Conservation (phyloP, 2,888 invertebrate species). For the Elegia similella region DNA sequence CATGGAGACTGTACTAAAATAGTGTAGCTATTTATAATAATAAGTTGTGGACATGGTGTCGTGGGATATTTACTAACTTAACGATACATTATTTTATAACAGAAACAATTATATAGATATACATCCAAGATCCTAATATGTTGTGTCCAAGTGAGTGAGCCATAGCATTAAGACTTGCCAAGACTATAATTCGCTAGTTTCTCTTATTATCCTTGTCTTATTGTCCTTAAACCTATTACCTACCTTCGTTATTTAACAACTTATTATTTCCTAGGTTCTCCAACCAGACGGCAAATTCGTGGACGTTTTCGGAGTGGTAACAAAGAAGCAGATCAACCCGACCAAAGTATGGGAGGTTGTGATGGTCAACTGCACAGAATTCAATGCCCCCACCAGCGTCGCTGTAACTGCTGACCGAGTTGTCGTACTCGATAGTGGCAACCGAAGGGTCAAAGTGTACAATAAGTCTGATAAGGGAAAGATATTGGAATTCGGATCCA, state of each 20-base stretch:
- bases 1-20: too few relatives aligned
- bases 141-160: too few relatives aligned
- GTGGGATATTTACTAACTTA: too few relatives aligned
- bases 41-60: too few relatives aligned
- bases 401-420: constrained; percentile 81
- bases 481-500: constrained; percentile 84
- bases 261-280: constrained; percentile 56
- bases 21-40: too few relatives aligned
- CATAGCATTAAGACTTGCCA: too few relatives aligned
- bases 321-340: constrained; percentile 49
- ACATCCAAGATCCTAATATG: too few relatives aligned
- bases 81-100: too few relatives aligned
- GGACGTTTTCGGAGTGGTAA: constrained; percentile 81
- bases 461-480: constrained; percentile 75
- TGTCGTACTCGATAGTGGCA: constrained; percentile 86
- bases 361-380: constrained; percentile 71
- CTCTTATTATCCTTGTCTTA: too few relatives aligned
- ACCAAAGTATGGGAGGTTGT: constrained; percentile 57
- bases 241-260: constrained; percentile 3
- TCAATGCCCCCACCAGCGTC: constrained; percentile 87
- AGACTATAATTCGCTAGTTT: too few relatives aligned
- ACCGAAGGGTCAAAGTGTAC: constrained; percentile 85
- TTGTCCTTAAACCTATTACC: too few relatives aligned
- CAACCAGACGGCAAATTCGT: constrained; percentile 83
- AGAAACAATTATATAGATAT: too few relatives aligned